phyloP scores from a whole-genome alignment of 2,888 invertebrate species.

The Coelinius sp. region DNA sequence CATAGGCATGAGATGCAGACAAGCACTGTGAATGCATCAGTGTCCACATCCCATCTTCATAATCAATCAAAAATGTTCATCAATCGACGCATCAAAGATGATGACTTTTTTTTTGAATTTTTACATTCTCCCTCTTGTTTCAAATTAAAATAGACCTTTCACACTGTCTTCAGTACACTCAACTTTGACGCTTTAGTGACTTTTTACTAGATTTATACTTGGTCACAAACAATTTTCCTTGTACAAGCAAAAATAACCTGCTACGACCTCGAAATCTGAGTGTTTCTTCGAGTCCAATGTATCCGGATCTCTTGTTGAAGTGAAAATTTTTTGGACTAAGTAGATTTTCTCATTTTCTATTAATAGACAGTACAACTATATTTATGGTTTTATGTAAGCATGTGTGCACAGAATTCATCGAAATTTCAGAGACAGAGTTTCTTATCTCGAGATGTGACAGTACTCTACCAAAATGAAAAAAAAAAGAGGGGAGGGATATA shows the following conservation, averaged over 20 bases:
- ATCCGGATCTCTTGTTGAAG: background rate
- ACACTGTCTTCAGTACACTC: background rate
- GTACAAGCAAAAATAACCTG: constrained; percentile 51
- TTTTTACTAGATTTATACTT: constrained; percentile 14
- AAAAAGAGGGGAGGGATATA: background rate
- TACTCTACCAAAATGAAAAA: background rate
- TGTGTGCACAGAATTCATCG: background rate
- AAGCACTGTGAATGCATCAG: background rate
- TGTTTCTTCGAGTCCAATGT: constrained; percentile 31
- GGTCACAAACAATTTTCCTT: constrained; percentile 43
- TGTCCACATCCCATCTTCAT: background rate
- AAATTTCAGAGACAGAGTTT: background rate
- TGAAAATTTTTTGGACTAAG: background rate
- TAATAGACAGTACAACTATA: background rate
- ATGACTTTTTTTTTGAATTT: background rate
- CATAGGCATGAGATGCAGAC: background rate
- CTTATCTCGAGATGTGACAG: background rate
- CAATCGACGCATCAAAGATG: constrained; percentile 3
- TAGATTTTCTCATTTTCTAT: background rate
- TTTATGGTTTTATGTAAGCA: background rate
- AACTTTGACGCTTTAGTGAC: background rate
- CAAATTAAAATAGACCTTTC: background rate
- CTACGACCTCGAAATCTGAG: constrained; percentile 51
- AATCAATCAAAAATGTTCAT: constrained; percentile 27
- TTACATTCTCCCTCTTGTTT: background rate